Conservation (phyloP, 2,113 vertebrate genomes). For the Pedionomus torquatus region DNA sequence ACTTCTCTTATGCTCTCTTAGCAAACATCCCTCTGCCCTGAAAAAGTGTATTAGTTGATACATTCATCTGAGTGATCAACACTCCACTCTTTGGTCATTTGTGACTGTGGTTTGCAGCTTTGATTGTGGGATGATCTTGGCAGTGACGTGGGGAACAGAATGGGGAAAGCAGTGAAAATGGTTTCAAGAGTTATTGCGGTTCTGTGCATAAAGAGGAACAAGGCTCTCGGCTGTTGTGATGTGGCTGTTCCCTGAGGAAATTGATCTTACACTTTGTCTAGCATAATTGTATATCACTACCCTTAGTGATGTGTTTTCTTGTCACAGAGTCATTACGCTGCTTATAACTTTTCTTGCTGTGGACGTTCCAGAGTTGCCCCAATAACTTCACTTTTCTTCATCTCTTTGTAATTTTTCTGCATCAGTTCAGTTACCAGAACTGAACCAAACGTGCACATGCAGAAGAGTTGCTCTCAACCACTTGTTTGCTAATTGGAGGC, state of each 20-base stretch:
- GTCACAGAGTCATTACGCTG: background rate
- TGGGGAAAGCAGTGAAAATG: background rate
- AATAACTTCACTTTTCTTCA: background rate
- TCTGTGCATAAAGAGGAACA: background rate
- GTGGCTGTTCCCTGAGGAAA: background rate
- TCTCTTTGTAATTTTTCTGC: background rate
- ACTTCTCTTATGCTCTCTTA: background rate
- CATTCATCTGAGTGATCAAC: background rate
- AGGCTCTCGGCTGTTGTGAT: background rate
- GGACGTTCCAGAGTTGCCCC: background rate
- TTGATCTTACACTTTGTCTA: background rate
- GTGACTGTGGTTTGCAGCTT: background rate
- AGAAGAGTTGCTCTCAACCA: background rate
- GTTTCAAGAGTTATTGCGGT: background rate
- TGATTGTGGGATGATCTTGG: background rate
- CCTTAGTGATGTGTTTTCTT: background rate
- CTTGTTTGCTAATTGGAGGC: background rate
- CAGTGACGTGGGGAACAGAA: background rate
- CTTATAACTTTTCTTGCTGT: background rate
- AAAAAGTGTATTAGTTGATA: background rate
- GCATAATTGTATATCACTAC: background rate
- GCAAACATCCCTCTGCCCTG: background rate
- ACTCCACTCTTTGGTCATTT: background rate
- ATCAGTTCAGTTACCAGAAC: background rate
- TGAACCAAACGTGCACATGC: background rate